Evolutionary conservation across 2,797 vertebrate species (phyloP), one percentile per base, ranked within the genome.

Genomic region (Rhyacichthys aspro): DNA sequence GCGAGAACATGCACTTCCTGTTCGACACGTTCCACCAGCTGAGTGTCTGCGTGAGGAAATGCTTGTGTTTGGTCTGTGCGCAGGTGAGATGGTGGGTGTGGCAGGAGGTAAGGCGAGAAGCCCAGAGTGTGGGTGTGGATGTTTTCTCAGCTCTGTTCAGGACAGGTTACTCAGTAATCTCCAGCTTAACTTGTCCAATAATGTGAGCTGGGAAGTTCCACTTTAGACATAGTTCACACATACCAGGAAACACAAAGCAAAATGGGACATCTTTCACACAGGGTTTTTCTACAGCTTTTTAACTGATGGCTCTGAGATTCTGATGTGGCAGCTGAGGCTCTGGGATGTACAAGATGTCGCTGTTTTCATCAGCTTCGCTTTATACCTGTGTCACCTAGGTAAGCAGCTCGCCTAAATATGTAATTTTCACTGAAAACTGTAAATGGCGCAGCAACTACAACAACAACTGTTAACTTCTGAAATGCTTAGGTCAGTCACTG

Each of bases 381-480:
- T 93, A 56, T 85, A 71, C 89, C 71, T 88, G 85, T 74, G 88
- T 77, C 62, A 82, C 83, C 66, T 81, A 71, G 91, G 95, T 95
- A 90, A 93, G 94, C 71, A 28, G 18, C 37, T 39, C 49, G 32
- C 60, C 11, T 14, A 7, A 28, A 28, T 28, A 28, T 28, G 33
- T 19, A n/a, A n/a, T n/a, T n/a, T n/a, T n/a, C n/a, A n/a, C n/a
- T n/a, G n/a, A n/a, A n/a, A n/a, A n/a, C n/a, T n/a, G n/a, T n/a
- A n/a, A 39, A 41, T 18, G 2, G 50, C 43, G 16, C 41, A n/a
- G n/a, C n/a, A n/a, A n/a, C n/a, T n/a, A n/a, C n/a, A n/a, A n/a
- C n/a, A n/a, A n/a, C n/a, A n/a, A n/a, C n/a, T n/a, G n/a, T n/a
- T n/a, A n/a, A n/a, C n/a, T n/a, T n/a, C n/a, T n/a, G n/a, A n/a